Evolutionary conservation across 1,140 invertebrate genomes (phyloP).

Genomic region (Dreissena rostriformis): DNA sequence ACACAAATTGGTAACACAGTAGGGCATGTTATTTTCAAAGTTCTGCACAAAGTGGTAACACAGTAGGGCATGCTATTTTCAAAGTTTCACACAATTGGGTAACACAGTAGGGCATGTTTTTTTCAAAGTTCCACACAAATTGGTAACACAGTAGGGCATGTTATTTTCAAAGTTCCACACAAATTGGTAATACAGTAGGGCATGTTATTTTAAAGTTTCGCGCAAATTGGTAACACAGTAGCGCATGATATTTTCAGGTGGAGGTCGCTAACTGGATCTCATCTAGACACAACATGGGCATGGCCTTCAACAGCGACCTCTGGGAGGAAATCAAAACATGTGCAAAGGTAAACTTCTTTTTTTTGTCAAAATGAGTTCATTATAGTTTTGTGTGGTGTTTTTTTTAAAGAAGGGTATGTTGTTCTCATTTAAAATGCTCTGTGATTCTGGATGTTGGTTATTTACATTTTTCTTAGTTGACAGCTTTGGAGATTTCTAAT

Average conservation of each 20-base stretch:
- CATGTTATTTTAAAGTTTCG: not conserved
- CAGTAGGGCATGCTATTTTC: conserved; percentile 41
- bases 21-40: not conserved
- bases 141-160: too few relatives aligned
- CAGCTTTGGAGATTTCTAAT: too few relatives aligned
- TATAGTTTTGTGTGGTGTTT: too few relatives aligned
- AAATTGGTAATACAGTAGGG: not conserved
- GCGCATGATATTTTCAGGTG: conserved; percentile 85
- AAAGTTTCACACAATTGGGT: conserved; percentile 75
- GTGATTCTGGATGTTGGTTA: too few relatives aligned
- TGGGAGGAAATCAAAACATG: conserved; percentile 93
- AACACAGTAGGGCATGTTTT: not conserved
- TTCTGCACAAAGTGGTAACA: not conserved
- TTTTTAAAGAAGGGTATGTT: too few relatives aligned
- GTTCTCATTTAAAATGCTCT: too few relatives aligned
- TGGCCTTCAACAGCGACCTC: conserved; percentile 94
- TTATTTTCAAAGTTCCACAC: too few relatives aligned
- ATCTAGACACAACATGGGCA: conserved; percentile 99
- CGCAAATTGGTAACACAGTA: too few relatives aligned
- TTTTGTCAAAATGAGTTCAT: not conserved
- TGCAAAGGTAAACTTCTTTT: conserved; percentile 84
- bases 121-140: too few relatives aligned
- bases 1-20: not conserved
- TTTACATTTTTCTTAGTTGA: too few relatives aligned
- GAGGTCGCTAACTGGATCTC: conserved; percentile 97